phyloP scores from a whole-genome alignment of 2,797 vertebrate genomes.

The Sphenodon punctatus region DNA sequence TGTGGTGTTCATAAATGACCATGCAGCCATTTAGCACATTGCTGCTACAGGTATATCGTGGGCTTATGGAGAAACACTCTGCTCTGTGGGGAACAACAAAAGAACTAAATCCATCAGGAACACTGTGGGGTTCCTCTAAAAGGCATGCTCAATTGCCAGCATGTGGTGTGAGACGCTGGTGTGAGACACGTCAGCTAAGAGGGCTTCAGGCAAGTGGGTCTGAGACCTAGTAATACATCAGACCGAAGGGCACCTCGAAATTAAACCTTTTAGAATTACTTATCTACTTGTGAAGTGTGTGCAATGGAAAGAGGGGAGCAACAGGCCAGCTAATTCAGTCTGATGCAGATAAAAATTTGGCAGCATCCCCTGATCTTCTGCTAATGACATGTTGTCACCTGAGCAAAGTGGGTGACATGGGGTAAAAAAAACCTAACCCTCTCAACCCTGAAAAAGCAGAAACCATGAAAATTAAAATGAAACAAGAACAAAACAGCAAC shows the following conservation, averaged over 20 bases:
- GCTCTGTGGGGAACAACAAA: not conserved
- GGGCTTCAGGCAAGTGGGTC: not conserved
- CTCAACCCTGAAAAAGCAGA: no score
- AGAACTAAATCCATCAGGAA: not conserved
- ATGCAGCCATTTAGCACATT: not conserved
- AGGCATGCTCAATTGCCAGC: not conserved
- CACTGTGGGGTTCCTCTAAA: not conserved
- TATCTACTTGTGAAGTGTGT: not conserved
- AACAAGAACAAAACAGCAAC: not conserved
- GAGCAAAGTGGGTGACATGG: constrained; percentile 2
- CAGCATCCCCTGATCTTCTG: fast-evolving
- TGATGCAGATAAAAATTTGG: not conserved
- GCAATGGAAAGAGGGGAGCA: not conserved
- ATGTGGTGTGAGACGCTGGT: fast-evolving
- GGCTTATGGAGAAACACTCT: not conserved
- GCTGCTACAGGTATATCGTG: not conserved
- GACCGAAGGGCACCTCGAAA: not conserved
- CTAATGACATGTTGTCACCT: not conserved
- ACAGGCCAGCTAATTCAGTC: not conserved
- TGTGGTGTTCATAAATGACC: not conserved
- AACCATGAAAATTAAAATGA: no score
- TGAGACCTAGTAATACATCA: fast-evolving
- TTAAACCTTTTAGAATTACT: not conserved
- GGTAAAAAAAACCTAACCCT: constrained; percentile 29
- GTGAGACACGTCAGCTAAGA: fast-evolving